These are phyloP conservation scores for Apis cerana DNA, from an alignment of 1,140 invertebrate species.

Conservation along the genomic window DNA sequence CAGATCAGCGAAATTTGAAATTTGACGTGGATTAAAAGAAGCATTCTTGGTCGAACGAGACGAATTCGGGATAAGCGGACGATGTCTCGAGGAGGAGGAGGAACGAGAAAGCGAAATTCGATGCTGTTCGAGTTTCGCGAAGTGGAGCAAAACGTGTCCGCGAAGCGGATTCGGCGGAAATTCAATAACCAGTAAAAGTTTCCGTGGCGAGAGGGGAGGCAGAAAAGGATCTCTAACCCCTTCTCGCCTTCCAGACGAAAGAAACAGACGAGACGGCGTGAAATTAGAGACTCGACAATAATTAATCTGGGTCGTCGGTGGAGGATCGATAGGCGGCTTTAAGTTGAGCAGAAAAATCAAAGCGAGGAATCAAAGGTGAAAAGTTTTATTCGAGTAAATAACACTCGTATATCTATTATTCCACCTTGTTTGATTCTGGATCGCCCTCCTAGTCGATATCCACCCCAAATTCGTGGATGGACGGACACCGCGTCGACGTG, in stretches of 20 bases:
- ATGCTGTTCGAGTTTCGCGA: slow-evolving; percentile 15
- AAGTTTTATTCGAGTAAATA: too few species aligned
- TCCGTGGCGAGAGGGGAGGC: neutral
- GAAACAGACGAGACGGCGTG: slow-evolving; percentile 29
- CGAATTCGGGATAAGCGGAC: neutral
- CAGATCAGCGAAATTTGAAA: too few species aligned
- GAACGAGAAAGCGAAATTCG: slow-evolving; percentile 30
- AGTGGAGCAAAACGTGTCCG: slow-evolving; percentile 15
- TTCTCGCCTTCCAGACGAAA: neutral
- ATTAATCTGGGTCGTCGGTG: slow-evolving; percentile 52
- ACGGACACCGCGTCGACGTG: slow-evolving; percentile 1
- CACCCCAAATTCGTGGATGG: slow-evolving; percentile 4
- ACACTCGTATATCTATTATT: too few species aligned
- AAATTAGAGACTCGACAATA: slow-evolving; percentile 54
- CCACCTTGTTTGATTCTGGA: too few species aligned
- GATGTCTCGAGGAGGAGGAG: neutral
- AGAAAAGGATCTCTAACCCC: too few species aligned
- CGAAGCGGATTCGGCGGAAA: slow-evolving; percentile 13
- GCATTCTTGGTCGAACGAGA: too few species aligned
- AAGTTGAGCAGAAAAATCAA: too few species aligned
- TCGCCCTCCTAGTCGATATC: neutral
- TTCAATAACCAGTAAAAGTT: slow-evolving; percentile 47
- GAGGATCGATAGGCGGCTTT: neutral
- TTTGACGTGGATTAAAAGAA: too few species aligned
- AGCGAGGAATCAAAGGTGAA: too few species aligned